Base-by-base conservation (phyloP, 2,113 vertebrate species). In the Protobothrops mucrosquamatus region DNA sequence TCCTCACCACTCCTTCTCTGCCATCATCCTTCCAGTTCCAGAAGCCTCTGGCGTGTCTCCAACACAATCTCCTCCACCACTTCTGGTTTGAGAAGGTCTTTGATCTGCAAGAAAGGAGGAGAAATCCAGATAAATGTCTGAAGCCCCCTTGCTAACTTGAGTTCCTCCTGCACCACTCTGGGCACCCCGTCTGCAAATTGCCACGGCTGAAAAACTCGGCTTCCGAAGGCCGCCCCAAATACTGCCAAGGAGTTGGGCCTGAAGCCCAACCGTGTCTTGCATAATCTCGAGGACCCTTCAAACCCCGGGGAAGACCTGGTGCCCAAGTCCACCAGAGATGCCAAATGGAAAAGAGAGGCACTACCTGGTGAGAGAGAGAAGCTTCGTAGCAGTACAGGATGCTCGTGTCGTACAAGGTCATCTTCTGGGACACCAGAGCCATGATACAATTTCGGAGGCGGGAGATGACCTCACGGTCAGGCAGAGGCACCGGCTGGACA, bases 321-420 rank as follows among this genome's bases (percentile, higher is more conserved):
- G 69, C 69, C 15, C 69, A 39, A n/a, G 14, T 10, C 55, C 15
- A 51, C 20, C 57, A n/a, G 1, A 4, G 22, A 54, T 15, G 2
- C 54, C 54, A 14, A 54, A 54, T 15, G 14, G 54, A 54, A 14
- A 34, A 56, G 55, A 55, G 18, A 7, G 39, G 15, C 52, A 55
- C 64, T 97, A 99, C 99, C 99, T 99, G 98, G 89, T 99, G 99
- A 0, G 98, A 74, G 91, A 99, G 97, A 26, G 99, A 99, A 0
- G 98, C 98, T 93, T 99, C 99, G 0, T 99, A 99, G 97, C 99
- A 99, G 85, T 99, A 99, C 23, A 99, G 97, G 93, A 99, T 98
- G 93, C 99, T 99, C 94, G 99, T 99, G 94, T 99, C 99, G 48
- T 98, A 99, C 90, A 99, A 96, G 93, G 99, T 96, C 95, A 99